Conservation (phyloP, 2,113 vertebrate species). For the Protobothrops flavoviridis region DNA sequence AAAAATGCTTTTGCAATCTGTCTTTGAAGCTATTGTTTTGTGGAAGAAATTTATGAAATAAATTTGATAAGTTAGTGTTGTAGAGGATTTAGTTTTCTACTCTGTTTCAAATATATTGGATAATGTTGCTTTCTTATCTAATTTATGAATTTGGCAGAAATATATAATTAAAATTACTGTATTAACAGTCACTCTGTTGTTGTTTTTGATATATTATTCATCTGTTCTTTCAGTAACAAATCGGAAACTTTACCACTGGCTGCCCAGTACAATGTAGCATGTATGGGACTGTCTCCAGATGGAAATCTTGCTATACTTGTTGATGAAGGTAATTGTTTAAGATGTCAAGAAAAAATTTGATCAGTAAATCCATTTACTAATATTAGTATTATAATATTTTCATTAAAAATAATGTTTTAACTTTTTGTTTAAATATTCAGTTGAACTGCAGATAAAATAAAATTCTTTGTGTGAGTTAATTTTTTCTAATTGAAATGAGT, state of each 20-base stretch:
- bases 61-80: background rate
- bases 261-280: slow-evolving; percentile 83
- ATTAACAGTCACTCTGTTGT: background rate
- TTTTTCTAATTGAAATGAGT: background rate
- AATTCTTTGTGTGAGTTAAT: background rate
- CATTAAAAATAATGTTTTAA: background rate
- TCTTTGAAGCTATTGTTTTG: background rate
- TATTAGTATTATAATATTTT: background rate
- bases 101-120: background rate
- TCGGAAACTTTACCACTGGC: slow-evolving; percentile 87
- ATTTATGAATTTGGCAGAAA: background rate
- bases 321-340: slow-evolving; percentile 83
- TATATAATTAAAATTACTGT: background rate
- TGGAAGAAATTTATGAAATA: background rate
- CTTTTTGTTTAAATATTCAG: background rate
- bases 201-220: background rate
- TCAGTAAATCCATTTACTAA: background rate
- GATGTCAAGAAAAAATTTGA: background rate
- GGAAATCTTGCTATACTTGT: slow-evolving; percentile 85
- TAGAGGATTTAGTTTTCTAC: background rate
- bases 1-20: background rate
- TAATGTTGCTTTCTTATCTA: background rate
- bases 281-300: slow-evolving; percentile 88
- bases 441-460: background rate
- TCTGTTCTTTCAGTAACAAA: slow-evolving; percentile 79